Percentiles rank a stretch among this genome's conserved stretches.
These are phyloP conservation scores for Sebastes trivittatus DNA, from an alignment of 2,797 vertebrate genomes.

Conservation along the genomic window DNA sequence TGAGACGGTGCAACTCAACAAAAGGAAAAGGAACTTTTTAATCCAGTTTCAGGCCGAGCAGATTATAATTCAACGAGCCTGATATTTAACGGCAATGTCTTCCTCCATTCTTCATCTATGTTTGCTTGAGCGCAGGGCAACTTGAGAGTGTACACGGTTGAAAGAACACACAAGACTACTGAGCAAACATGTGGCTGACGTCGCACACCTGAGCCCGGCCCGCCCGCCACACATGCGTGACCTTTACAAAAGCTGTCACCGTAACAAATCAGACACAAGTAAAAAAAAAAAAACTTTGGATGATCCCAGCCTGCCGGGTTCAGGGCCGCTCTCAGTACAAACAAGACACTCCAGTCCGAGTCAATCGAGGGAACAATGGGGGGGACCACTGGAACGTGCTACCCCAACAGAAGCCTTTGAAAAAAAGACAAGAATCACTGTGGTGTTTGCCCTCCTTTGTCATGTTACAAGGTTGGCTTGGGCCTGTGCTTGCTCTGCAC, in stretches of 20 bases:
- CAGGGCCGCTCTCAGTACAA: slow-evolving; percentile 50
- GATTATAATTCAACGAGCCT: slow-evolving; percentile 6
- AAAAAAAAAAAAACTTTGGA: slow-evolving; percentile 15
- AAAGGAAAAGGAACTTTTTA: slow-evolving; percentile 13
- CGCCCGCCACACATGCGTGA: background rate
- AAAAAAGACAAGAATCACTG: slow-evolving; percentile 43
- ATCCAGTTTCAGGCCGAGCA: slow-evolving; percentile 19
- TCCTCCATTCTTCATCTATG: slow-evolving; percentile 15
- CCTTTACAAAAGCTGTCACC: slow-evolving; percentile 41
- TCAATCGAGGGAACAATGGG: slow-evolving; percentile 58
- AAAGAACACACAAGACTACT: slow-evolving; percentile 41
- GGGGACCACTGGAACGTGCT: slow-evolving; percentile 41
- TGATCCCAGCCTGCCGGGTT: slow-evolving; percentile 26
- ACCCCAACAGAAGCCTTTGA: slow-evolving; percentile 43
- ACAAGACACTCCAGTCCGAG: slow-evolving; percentile 53
- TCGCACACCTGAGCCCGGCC: slow-evolving; percentile 42
- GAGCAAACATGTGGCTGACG: slow-evolving; percentile 43
- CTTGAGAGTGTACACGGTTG: slow-evolving; percentile 22
- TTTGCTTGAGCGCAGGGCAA: slow-evolving; percentile 28
- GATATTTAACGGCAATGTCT: slow-evolving; percentile 6
- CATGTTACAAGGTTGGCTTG: slow-evolving; percentile 37
- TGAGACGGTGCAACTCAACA: background rate
- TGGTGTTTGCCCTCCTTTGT: slow-evolving; percentile 65
- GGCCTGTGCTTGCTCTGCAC: slow-evolving; percentile 35
- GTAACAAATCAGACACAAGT: slow-evolving; percentile 50